Conservation (phyloP, 1,140 invertebrate species). For the Homarus americanus region DNA sequence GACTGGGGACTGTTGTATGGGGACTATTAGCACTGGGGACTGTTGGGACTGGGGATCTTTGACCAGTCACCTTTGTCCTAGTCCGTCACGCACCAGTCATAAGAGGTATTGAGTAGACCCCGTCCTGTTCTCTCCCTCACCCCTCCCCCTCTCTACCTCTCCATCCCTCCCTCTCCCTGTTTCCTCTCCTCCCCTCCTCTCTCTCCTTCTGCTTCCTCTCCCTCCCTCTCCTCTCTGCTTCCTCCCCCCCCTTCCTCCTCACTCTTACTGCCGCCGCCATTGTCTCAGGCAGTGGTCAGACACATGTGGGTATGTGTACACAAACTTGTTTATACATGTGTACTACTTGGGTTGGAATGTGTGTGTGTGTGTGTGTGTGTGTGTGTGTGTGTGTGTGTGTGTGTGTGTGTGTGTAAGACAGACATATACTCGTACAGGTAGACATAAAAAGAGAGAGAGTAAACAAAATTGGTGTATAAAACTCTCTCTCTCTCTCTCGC, state of each 20-base stretch:
- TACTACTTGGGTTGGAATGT: too few species aligned
- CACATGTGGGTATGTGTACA: too few species aligned
- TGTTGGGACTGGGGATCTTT: too few species aligned
- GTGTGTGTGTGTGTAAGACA: conserved; percentile 3
- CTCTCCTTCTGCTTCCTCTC: background rate
- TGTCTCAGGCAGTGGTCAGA: background rate
- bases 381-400: background rate
- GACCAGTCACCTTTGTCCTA: background rate
- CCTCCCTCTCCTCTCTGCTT: background rate
- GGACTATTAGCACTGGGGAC: too few species aligned
- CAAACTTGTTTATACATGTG: too few species aligned
- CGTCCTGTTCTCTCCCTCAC: too few species aligned
- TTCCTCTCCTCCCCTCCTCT: background rate
- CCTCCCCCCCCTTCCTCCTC: background rate
- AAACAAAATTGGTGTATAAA: too few species aligned
- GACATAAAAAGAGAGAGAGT: too few species aligned
- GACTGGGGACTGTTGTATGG: too few species aligned
- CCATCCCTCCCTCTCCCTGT: too few species aligned
- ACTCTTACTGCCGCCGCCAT: background rate
- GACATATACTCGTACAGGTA: too few species aligned
- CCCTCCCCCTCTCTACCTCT: background rate
- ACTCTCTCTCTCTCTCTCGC: too few species aligned
- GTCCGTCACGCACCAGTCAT: background rate
- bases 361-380: background rate
- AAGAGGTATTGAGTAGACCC: background rate